phyloP scores from a whole-genome alignment of 23 tunicate genomes.

The Ascidia mentula region DNA sequence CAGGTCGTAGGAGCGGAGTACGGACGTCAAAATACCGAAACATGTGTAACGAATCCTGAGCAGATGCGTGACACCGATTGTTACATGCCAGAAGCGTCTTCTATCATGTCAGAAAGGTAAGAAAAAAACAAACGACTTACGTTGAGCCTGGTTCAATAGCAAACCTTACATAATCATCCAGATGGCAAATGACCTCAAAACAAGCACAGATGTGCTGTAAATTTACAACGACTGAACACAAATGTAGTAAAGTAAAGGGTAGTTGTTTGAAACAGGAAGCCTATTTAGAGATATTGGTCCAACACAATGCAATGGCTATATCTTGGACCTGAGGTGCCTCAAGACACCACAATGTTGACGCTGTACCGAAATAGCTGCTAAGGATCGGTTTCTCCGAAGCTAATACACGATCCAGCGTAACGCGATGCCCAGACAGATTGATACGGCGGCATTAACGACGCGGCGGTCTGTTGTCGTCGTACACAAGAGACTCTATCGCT shows the following conservation, averaged over 20 bases:
- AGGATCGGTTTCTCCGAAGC: neutral
- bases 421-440: neutral
- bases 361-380: neutral
- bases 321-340: too few species aligned
- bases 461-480: neutral
- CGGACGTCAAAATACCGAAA: conserved; percentile 64
- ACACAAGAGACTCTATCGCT: neutral
- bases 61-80: conserved; percentile 43
- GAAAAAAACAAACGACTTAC: too few species aligned
- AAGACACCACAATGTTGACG: neutral
- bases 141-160: too few species aligned
- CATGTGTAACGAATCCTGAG: conserved; percentile 51
- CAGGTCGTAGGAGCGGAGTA: conserved; percentile 69
- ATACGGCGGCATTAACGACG: conserved; percentile 5
- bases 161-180: too few species aligned
- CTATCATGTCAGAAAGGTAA: conserved; percentile 50
- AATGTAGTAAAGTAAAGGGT: too few species aligned
- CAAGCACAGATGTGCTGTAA: too few species aligned
- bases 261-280: too few species aligned
- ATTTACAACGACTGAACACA: too few species aligned
- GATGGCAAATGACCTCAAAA: too few species aligned
- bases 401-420: conserved; percentile 1
- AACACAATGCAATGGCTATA: too few species aligned
- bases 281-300: too few species aligned
- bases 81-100: conserved; percentile 42